Conservation (phyloP, 2,113 vertebrate species). For the Eleginops maclovinus region DNA sequence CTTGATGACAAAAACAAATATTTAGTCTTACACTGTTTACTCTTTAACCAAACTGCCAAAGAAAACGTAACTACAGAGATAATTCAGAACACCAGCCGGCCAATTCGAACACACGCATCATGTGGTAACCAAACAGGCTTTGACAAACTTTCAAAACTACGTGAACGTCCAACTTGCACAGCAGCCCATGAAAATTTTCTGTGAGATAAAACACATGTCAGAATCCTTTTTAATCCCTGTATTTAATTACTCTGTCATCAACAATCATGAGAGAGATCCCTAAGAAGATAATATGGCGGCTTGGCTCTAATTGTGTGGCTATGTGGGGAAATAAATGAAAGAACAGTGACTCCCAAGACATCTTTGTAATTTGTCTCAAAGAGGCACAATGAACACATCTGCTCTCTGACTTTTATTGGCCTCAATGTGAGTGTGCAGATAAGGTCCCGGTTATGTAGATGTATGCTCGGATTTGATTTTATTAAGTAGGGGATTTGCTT, state of each 20-base stretch:
- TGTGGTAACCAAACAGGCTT: conserved; percentile 29
- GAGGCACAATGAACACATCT: conserved; percentile 51
- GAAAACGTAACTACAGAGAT: conserved; percentile 27
- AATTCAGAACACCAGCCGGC: conserved; percentile 31
- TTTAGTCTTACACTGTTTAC: conserved; percentile 28
- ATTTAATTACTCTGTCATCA: conserved; percentile 69
- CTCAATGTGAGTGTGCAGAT: conserved; percentile 29
- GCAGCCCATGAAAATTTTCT: conserved; percentile 33
- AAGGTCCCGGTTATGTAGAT: conserved; percentile 20
- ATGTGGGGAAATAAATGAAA: conserved; percentile 60
- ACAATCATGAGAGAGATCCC: conserved; percentile 43
- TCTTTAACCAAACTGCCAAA: conserved; percentile 29
- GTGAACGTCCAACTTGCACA: conserved; percentile 34
- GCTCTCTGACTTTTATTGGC: conserved; percentile 52
- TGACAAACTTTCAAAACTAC: conserved; percentile 31
- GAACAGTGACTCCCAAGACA: conserved; percentile 45
- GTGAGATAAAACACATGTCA: conserved; percentile 31
- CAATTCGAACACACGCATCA: conserved; percentile 25
- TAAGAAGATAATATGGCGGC: conserved; percentile 49
- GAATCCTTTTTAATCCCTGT: conserved; percentile 21
- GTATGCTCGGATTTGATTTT: conserved; percentile 11
- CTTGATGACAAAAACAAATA: conserved; percentile 19
- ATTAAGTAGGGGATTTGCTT: neutral
- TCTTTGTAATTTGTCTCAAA: conserved; percentile 62
- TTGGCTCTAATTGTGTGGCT: conserved; percentile 55